These are phyloP conservation scores for Papilio protenor DNA, from an alignment of 2,888 invertebrate genomes.

Conservation along the genomic window DNA sequence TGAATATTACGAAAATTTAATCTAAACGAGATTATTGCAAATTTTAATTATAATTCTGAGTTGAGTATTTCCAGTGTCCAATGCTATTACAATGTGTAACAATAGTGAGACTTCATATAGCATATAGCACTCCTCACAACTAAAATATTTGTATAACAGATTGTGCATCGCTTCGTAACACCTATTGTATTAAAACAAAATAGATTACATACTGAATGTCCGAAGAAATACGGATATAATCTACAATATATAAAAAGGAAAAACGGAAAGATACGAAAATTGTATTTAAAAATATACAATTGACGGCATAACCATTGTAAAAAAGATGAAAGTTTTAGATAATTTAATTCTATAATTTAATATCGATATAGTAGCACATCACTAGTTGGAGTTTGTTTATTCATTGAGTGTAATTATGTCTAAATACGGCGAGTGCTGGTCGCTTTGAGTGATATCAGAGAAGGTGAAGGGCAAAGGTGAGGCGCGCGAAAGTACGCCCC, in stretches of 20 bases:
- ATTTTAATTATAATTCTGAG: neutral
- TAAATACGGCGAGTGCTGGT: neutral
- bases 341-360: neutral
- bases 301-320: neutral
- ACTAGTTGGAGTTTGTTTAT: constrained; percentile 5
- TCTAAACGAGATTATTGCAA: neutral
- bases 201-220: neutral
- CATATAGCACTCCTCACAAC: neutral
- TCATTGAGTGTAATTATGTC: constrained; percentile 8
- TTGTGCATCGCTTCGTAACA: neutral
- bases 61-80: neutral
- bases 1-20: too few species aligned
- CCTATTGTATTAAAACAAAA: neutral
- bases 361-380: neutral
- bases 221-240: neutral
- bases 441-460: constrained; percentile 5
- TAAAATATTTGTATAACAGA: constrained; percentile 1
- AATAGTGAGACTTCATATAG: neutral
- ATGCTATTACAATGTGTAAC: neutral
- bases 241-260: neutral
- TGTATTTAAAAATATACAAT: neutral
- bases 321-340: neutral
- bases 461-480: constrained; percentile 2
- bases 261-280: neutral
- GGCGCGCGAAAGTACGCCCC: neutral